Conservation (phyloP, 2,888 invertebrate species). For the Chrysodeixis includens region DNA sequence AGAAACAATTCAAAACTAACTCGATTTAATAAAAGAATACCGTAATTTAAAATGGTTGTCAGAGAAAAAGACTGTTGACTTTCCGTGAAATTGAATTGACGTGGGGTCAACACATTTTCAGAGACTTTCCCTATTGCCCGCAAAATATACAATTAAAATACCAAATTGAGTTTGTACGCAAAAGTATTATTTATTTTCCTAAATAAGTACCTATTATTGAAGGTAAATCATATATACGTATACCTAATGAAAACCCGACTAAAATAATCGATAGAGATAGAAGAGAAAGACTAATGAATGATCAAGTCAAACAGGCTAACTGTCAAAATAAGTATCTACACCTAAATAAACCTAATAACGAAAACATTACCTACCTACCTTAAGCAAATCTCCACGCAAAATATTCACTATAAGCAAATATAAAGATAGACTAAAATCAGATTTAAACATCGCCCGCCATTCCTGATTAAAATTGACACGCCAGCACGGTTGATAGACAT, state of each 20-base stretch:
- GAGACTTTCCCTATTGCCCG: not conserved
- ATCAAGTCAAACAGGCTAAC: too few relatives aligned
- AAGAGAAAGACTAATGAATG: too few relatives aligned
- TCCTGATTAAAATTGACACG: not conserved
- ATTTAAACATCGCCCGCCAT: not conserved
- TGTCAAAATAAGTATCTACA: too few relatives aligned
- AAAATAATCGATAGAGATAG: too few relatives aligned
- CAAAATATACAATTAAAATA: slow-evolving; percentile 3
- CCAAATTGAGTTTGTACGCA: not conserved
- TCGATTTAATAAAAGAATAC: not conserved
- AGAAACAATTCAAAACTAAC: not conserved
- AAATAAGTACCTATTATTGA: too few relatives aligned
- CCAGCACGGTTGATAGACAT: not conserved
- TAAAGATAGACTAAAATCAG: not conserved
- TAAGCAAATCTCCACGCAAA: too few relatives aligned
- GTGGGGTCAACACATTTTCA: slow-evolving; percentile 1
- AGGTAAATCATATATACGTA: too few relatives aligned
- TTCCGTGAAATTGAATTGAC: not conserved
- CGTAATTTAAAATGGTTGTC: not conserved
- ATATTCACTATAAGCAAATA: not conserved
- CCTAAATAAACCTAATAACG: too few relatives aligned
- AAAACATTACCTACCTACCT: too few relatives aligned
- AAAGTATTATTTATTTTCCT: not conserved
- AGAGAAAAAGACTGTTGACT: not conserved
- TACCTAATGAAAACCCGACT: too few relatives aligned